Evolutionary conservation across 2,113 vertebrate species (phyloP).

Genomic region (Otis tarda): DNA sequence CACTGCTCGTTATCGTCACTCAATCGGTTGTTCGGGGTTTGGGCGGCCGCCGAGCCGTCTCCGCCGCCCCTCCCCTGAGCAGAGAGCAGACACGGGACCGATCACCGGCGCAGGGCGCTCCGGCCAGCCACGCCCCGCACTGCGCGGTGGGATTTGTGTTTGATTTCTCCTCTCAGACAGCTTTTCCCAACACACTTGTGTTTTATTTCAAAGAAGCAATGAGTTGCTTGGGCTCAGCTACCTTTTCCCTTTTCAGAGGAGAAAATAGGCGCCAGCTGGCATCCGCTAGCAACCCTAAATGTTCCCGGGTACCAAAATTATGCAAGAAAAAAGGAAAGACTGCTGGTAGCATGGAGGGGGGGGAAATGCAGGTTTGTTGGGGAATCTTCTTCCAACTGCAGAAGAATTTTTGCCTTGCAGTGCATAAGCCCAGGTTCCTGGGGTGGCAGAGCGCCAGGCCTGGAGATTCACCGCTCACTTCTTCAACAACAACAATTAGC

Average conservation of each 20-base stretch:
- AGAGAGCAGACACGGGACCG: background rate
- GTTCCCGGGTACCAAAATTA: accelerated
- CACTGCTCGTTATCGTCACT: no score
- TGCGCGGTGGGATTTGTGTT: accelerated
- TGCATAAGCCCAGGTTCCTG: background rate
- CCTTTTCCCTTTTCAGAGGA: background rate
- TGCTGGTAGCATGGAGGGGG: accelerated
- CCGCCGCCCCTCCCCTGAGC: no score
- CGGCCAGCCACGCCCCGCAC: accelerated
- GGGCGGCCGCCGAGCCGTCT: no score
- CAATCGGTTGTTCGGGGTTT: no score
- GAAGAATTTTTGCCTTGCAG: background rate
- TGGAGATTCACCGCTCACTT: background rate
- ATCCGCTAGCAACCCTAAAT: no score
- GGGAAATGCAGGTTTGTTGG: background rate
- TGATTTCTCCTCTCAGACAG: background rate
- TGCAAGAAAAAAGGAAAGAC: background rate
- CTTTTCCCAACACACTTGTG: background rate
- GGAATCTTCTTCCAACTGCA: background rate
- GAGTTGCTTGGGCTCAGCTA: background rate
- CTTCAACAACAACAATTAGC: slow-evolving; percentile 34
- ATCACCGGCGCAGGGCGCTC: background rate
- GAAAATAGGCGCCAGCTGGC: background rate
- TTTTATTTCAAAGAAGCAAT: background rate
- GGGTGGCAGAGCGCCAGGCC: slow-evolving; percentile 26